These are phyloP conservation scores for Helicolenus hilgendorfi DNA, from an alignment of 2,797 vertebrate genomes.

Conservation along the genomic window DNA sequence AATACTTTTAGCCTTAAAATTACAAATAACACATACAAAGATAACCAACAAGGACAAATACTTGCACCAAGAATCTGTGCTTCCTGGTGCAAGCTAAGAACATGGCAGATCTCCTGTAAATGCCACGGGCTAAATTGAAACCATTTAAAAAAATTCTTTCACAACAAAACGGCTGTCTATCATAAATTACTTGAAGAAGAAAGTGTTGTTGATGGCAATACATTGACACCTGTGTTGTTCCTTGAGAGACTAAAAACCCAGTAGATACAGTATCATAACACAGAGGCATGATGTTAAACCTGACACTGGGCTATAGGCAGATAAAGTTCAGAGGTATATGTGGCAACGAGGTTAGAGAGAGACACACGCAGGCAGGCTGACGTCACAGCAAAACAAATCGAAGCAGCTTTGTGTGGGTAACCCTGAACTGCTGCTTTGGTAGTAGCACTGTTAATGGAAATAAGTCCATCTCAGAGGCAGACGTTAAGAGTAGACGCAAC, in stretches of 20 bases:
- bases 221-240: constrained; percentile 62
- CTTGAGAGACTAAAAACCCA: constrained; percentile 58
- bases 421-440: constrained; percentile 98
- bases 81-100: constrained; percentile 17
- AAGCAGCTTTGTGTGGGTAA: constrained; percentile 94
- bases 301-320: constrained; percentile 69
- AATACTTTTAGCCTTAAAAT: constrained; percentile 38
- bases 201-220: constrained; percentile 50
- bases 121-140: constrained; percentile 27
- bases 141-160: background rate
- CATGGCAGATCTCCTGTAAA: constrained; percentile 54
- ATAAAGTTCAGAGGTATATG: constrained; percentile 85
- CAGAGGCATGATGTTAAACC: constrained; percentile 59
- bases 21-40: constrained; percentile 59
- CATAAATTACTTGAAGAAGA: constrained; percentile 20
- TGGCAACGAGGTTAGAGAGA: constrained; percentile 77
- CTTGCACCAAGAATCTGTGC: background rate
- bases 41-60: constrained; percentile 55
- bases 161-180: constrained; percentile 5
- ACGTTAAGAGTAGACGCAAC: constrained; percentile 45
- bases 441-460: constrained; percentile 94
- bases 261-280: constrained; percentile 45
- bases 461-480: constrained; percentile 80
- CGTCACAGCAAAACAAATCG: constrained; percentile 73
- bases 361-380: constrained; percentile 52